Evolutionary conservation across 2,797 vertebrate genomes (phyloP).

Genomic region (Ataeniobius toweri): DNA sequence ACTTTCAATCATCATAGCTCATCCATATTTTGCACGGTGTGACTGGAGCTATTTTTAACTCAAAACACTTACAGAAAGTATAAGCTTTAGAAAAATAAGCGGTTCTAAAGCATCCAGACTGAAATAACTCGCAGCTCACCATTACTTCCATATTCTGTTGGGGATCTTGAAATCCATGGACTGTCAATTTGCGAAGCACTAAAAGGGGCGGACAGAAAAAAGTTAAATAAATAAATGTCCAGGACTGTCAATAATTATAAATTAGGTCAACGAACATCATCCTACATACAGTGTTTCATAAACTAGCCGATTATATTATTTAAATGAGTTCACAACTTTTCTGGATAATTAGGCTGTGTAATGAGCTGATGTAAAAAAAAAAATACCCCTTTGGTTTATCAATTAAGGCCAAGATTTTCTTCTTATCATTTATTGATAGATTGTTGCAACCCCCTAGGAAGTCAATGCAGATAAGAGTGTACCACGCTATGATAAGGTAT

Average conservation of each 20-base stretch:
- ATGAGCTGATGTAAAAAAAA: background rate
- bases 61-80: conserved; percentile 42
- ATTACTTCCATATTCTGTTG: conserved; percentile 92
- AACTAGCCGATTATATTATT: conserved; percentile 14
- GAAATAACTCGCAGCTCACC: conserved; percentile 82
- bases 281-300: conserved; percentile 4
- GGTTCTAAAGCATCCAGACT: conserved; percentile 7
- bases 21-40: conserved; percentile 44
- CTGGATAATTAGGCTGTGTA: background rate
- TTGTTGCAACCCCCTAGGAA: background rate
- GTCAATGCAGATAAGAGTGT: background rate
- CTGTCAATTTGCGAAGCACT: conserved; percentile 96
- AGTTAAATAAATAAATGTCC: background rate
- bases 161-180: conserved; percentile 94
- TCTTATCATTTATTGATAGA: conserved; percentile 2
- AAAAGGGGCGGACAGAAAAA: conserved; percentile 6
- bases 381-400: background rate
- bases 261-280: background rate
- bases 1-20: conserved; percentile 52
- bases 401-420: background rate
- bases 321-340: conserved; percentile 1
- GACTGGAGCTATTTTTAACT: conserved; percentile 37
- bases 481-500: background rate
- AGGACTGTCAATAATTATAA: background rate
- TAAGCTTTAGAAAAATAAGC: conserved; percentile 23